Conservation (phyloP, 2,113 vertebrate genomes). For the Girardinichthys multiradiatus region DNA sequence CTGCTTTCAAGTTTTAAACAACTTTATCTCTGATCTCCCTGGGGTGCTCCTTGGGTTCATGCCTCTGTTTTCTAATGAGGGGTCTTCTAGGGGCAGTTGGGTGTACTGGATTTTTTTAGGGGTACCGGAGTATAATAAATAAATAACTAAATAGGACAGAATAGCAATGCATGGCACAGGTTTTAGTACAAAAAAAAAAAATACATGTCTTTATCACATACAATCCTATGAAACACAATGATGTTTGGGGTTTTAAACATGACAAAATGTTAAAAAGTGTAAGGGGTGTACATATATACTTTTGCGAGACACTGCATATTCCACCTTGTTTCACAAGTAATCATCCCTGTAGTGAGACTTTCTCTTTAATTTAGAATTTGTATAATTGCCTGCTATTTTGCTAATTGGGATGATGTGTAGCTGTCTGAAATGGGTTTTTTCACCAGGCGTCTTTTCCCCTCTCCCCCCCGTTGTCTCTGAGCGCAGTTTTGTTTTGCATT, state of each 20-base stretch:
- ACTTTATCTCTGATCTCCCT: not conserved
- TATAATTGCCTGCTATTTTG: slow-evolving; percentile 17
- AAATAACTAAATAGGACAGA: not conserved
- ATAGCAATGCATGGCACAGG: not conserved
- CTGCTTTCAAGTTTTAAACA: not conserved
- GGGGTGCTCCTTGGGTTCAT: not conserved
- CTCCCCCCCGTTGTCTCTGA: slow-evolving; percentile 8
- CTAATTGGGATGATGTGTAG: slow-evolving; percentile 29
- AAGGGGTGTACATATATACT: not conserved
- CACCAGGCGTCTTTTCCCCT: too few relatives aligned
- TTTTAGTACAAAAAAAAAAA: too few relatives aligned
- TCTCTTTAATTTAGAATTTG: not conserved
- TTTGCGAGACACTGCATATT: not conserved
- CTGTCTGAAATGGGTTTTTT: slow-evolving; percentile 15
- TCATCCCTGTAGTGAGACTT: not conserved
- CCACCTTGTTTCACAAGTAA: not conserved
- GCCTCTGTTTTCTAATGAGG: not conserved
- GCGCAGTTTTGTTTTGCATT: slow-evolving; percentile 59
- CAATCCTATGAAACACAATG: not conserved
- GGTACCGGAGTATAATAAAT: too few relatives aligned
- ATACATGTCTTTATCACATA: not conserved
- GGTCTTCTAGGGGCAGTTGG: not conserved
- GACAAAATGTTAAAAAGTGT: not conserved
- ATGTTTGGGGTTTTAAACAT: not conserved
- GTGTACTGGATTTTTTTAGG: not conserved